phyloP scores from a whole-genome alignment of 2,113 vertebrate genomes.

The Syngnathus scovelli region DNA sequence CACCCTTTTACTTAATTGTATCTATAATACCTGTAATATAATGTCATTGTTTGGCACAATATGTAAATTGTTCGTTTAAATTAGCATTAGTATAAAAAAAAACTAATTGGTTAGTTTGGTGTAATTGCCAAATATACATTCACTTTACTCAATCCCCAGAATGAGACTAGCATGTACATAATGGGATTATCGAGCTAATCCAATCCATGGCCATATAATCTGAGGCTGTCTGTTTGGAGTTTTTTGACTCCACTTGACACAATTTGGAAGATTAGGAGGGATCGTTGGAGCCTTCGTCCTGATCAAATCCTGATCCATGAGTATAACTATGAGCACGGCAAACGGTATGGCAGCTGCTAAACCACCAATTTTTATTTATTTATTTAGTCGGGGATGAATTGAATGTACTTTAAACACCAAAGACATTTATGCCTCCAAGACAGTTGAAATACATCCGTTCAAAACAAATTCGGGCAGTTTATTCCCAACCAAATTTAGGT shows the following conservation, averaged over 20 bases:
- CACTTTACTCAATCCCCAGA: constrained; percentile 14
- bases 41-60: too few relatives aligned
- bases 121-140: constrained; percentile 2
- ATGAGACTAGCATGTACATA: constrained; percentile 27
- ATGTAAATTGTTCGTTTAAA: too few relatives aligned
- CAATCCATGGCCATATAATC: constrained; percentile 54
- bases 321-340: constrained; percentile 5
- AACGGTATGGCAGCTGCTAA: background rate
- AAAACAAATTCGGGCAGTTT: background rate
- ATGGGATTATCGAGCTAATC: constrained; percentile 62
- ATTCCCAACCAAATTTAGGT: background rate
- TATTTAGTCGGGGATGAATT: background rate
- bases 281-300: constrained; percentile 29
- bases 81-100: too few relatives aligned
- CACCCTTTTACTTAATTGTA: too few relatives aligned
- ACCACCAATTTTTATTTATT: constrained; percentile 1
- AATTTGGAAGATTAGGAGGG: constrained; percentile 46
- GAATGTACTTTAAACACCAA: background rate
- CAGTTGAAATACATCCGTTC: too few relatives aligned
- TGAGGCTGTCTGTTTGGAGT: constrained; percentile 26
- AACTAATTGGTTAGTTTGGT: background rate
- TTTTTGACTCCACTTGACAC: constrained; percentile 38
- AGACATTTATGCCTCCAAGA: background rate
- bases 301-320: constrained; percentile 14
- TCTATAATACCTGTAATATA: too few relatives aligned